Conservation (phyloP, 2,113 vertebrate species). For the Dicentrarchus labrax region DNA sequence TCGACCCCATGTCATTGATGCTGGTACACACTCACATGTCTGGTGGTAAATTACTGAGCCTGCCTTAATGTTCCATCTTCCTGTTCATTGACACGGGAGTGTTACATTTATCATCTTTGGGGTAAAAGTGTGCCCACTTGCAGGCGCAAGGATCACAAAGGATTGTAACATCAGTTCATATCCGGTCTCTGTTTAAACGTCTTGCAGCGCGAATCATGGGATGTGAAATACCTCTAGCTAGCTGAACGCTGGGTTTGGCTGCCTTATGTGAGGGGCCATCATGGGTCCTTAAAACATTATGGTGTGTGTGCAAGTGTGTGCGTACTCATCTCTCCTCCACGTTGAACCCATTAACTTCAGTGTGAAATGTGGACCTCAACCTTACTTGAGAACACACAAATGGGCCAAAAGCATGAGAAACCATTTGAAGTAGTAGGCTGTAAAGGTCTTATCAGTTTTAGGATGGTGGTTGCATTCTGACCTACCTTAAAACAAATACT, state of each 20-base stretch:
- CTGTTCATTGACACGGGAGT: slow-evolving; percentile 49
- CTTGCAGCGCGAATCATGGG: slow-evolving; percentile 45
- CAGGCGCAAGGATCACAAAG: slow-evolving; percentile 15
- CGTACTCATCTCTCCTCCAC: not conserved
- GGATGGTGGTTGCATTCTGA: not conserved
- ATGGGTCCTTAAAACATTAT: slow-evolving; percentile 22
- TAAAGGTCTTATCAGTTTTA: slow-evolving; percentile 40
- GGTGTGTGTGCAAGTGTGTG: not conserved
- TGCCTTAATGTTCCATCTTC: slow-evolving; percentile 24
- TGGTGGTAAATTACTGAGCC: slow-evolving; percentile 23
- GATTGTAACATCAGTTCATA: slow-evolving; percentile 44
- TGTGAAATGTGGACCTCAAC: slow-evolving; percentile 20
- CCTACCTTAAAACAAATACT: slow-evolving; percentile 14
- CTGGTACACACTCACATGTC: slow-evolving; percentile 8
- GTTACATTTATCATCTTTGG: slow-evolving; percentile 71
- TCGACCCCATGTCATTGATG: not conserved
- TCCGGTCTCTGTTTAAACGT: slow-evolving; percentile 34
- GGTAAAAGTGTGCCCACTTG: slow-evolving; percentile 43
- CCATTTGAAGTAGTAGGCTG: slow-evolving; percentile 16
- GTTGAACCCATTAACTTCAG: slow-evolving; percentile 47
- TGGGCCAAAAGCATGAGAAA: not conserved
- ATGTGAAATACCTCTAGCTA: slow-evolving; percentile 68
- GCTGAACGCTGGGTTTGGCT: slow-evolving; percentile 48
- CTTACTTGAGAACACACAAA: slow-evolving; percentile 14
- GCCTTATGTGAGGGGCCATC: slow-evolving; percentile 18